A percentile compares a stretch with the other conserved stretches of the same genome.
These are phyloP conservation scores for Brachionus manjavacas DNA, from an alignment of 1,140 invertebrate genomes.

Conservation along the genomic window DNA sequence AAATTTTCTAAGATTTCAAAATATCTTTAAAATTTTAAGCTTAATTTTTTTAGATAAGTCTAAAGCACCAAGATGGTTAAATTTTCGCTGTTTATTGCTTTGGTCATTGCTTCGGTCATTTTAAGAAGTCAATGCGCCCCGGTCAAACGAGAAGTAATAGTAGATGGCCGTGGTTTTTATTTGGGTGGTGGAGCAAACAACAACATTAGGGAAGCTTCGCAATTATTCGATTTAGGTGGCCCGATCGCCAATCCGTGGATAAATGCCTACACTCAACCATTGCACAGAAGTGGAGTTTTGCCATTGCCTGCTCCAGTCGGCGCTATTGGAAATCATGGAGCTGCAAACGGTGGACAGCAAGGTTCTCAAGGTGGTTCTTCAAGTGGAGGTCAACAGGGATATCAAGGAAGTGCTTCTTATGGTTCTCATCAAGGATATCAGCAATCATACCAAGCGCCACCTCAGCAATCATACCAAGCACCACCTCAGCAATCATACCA, in stretches of 20 bases:
- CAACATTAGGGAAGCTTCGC: conserved; percentile 32
- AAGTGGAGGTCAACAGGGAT: background rate
- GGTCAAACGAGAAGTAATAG: conserved; percentile 1
- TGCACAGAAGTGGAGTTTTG: conserved; percentile 24
- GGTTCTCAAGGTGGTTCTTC: background rate
- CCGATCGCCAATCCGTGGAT: conserved; percentile 34
- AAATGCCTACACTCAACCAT: conserved; percentile 35
- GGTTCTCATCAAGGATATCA: background rate
- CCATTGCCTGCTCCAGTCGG: background rate
- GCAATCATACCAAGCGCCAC: background rate
- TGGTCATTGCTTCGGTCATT: background rate
- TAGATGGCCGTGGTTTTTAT: conserved; percentile 28
- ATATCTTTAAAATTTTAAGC: too few relatives aligned
- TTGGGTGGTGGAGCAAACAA: conserved; percentile 37
- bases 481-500: background rate
- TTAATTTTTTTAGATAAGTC: too few relatives aligned
- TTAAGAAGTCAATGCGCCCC: background rate
- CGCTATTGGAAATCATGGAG: background rate
- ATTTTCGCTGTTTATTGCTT: background rate
- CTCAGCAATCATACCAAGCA: background rate
- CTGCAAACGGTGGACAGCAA: background rate
- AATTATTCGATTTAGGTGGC: conserved; percentile 34
- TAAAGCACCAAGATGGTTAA: background rate
- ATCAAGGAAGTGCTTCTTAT: background rate
- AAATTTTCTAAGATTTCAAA: too few relatives aligned